Evolutionary conservation across 2,797 vertebrate species (phyloP), one percentile per base, ranked within the genome.

Genomic region (Schizopygopsis malacanthus): DNA sequence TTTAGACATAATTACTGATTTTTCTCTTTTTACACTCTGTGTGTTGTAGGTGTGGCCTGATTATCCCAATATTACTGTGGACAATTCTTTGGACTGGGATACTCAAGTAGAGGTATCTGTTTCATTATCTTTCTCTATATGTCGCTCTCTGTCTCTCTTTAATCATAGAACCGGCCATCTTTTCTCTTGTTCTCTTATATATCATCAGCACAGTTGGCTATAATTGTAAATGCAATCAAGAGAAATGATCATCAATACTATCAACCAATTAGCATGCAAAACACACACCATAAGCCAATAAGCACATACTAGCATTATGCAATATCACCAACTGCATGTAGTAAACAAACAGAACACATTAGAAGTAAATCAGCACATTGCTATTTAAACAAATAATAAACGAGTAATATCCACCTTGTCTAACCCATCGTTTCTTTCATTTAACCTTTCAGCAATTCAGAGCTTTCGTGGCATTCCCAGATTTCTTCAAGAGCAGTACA

Each of bases 11-110:
- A 11, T 3, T 4, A 2, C 13, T 52, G 22, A 41, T 37, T 71
- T 28, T 28, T 28, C 25, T 28, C 25, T 28, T 28, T 28, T 28
- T 28, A 28, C 25, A 28, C 25, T 28, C 1, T 79, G 37, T 81
- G 37, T 47, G 37, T 79, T 4, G 15, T 81, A 99, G 97, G 97
- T 96, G 28, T 98, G 97, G 97, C 95, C 98, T 18, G 97, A 98
- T 89, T 90, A 88, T 28, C 97, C 98, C 18, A 77, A 91, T 2
- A 84, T 97, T 11, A 6, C 0, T 10, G 91, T 98, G 7, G 0
- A 99, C 78, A 90, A 92, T 2, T 92, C 82, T 71, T 83, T 94
- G 84, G 94, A 95, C 87, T 96, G 96, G 96, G 94, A 96, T 0
- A 89, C 86, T 56, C 94, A 96, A 94, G 94, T 96, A 18, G 0